phyloP scores from a whole-genome alignment of 2,888 invertebrate species.

The Oligia fasciuncula region DNA sequence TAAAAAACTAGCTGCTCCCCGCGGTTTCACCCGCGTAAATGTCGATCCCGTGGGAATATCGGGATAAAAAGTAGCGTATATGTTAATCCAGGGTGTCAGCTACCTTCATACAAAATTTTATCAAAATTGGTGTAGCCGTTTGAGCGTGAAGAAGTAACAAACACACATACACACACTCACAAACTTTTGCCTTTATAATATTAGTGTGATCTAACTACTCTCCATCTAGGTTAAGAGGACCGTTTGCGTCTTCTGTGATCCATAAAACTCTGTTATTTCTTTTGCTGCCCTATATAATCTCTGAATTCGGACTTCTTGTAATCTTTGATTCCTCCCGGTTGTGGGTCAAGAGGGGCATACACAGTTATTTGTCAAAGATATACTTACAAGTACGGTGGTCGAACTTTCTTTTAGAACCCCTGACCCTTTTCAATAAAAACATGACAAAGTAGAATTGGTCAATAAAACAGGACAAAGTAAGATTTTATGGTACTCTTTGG shows the following conservation, averaged over 20 bases:
- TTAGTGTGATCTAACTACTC: background rate
- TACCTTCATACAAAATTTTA: too few species aligned
- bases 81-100: too few species aligned
- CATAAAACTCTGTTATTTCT: background rate
- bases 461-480: conserved; percentile 16
- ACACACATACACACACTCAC: too few species aligned
- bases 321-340: conserved; percentile 27
- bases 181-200: too few species aligned
- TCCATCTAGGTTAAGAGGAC: background rate
- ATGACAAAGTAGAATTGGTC: conserved; percentile 28
- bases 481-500: conserved; percentile 10
- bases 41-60: too few species aligned
- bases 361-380: conserved; percentile 21
- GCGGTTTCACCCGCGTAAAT: too few species aligned
- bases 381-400: conserved; percentile 4
- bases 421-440: conserved; percentile 23
- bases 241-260: background rate
- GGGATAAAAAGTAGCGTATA: too few species aligned
- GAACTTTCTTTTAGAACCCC: conserved; percentile 25
- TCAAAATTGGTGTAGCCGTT: too few species aligned
- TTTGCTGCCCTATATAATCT: background rate
- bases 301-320: conserved; percentile 3
- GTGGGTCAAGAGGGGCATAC: conserved; percentile 29
- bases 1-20: too few species aligned
- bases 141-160: too few species aligned